These are phyloP conservation scores for Thecocarcelia acutangulata DNA, from an alignment of 2,888 invertebrate genomes.

Conservation along the genomic window DNA sequence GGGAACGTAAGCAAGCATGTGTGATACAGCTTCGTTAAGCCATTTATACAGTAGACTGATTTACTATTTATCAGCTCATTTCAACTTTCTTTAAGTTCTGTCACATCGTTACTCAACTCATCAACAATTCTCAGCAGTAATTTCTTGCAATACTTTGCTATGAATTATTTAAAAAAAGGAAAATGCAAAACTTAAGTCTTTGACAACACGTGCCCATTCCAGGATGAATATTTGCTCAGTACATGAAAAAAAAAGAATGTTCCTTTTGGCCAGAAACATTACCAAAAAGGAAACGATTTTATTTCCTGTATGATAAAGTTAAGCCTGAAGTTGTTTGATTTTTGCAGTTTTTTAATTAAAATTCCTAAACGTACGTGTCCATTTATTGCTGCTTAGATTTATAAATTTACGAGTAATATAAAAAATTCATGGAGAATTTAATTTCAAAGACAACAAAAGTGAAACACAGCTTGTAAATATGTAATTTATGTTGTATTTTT, in stretches of 20 bases:
- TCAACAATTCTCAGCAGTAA: slow-evolving; percentile 57
- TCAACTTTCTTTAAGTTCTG: slow-evolving; percentile 24
- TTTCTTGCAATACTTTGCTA: slow-evolving; percentile 28
- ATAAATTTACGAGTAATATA: neutral
- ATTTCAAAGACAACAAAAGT: neutral
- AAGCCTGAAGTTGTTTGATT: slow-evolving; percentile 10
- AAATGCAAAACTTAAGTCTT: slow-evolving; percentile 18
- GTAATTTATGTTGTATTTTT: too few relatives aligned
- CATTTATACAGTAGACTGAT: neutral
- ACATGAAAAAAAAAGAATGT: neutral
- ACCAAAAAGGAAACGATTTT: neutral
- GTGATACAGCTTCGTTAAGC: slow-evolving; percentile 9
- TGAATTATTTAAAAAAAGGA: slow-evolving; percentile 58
- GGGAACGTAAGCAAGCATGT: neutral
- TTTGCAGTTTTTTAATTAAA: slow-evolving; percentile 45
- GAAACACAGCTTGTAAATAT: neutral
- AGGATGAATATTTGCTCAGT: slow-evolving; percentile 8
- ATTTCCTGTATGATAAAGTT: neutral
- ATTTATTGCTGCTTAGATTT: slow-evolving; percentile 23
- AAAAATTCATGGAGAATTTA: slow-evolving; percentile 11
- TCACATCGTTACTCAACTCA: slow-evolving; percentile 32
- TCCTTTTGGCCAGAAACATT: slow-evolving; percentile 7
- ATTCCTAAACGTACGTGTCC: slow-evolving; percentile 35
- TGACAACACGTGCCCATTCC: slow-evolving; percentile 31
- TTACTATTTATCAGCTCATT: slow-evolving; percentile 21